Base-by-base conservation (phyloP, 2,797 vertebrate genomes). In the Lycodopsis pacificus region DNA sequence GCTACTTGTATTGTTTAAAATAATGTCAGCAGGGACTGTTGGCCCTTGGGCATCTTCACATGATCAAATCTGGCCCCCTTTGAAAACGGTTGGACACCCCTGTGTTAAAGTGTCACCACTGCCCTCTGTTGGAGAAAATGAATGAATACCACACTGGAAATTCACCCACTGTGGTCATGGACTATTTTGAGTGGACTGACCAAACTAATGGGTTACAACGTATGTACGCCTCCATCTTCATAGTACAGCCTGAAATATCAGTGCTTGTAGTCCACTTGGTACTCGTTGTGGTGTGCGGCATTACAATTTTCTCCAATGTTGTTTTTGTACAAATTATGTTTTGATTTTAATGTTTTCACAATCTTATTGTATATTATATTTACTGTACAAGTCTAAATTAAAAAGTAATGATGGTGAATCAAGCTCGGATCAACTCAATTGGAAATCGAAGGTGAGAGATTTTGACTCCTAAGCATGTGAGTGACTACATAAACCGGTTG, bases 111-210 rank as follows among this genome's bases (percentile, higher is more conserved):
- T 1, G 5, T 61, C 36, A 59, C 14, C 32, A 20, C 48, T 72
- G 64, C 49, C 68, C 57, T 63, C 73, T 76, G 49, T 12, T 81
- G 73, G 63, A 49, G 2, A 49, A 42, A 30, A 7, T 34, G 7
- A 1, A 10, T 9, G 30, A 44, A 25, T 32, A 7, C 51, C 7
- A n/a, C 38, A 19, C 19, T 38, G 17, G 62, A 56, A 13, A 59
- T 22, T 2, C 10, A 48, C 27, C 17, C 27, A 20, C 13, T 49
- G 17, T 32, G 11, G 19, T 25, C 12, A 12, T 20, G 40, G 38
- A 46, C 44, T 44, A 30, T 63, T 62, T 15, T 25, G 10, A 40
- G 40, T 15, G 3, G 6, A 58, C 42, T 42, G 22, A 44, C 14
- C 34, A 42, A 58, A n/a, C 32, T 46, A 25, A n/a, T 14, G 46